Evolutionary conservation across 2,888 invertebrate species (phyloP), one percentile per base, ranked within the genome.

Genomic region (Leucania comma): DNA sequence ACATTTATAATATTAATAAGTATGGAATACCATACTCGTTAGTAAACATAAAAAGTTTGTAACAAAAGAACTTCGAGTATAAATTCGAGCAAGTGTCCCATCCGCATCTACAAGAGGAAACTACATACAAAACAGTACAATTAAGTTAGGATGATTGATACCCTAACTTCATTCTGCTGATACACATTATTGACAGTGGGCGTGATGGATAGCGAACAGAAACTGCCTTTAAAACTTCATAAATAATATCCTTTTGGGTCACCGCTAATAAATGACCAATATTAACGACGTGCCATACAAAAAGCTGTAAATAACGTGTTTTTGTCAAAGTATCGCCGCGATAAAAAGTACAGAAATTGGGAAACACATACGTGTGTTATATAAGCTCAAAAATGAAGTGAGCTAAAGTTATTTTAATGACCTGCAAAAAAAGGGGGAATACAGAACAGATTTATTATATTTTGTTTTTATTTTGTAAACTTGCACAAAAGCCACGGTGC

Each of bases 131-230:
- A 80, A 68, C 75, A 74, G 65, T 80, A 89, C 87, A 92, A 94
- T 93, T 92, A 90, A 81, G 88, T 94, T 93, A 93, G 83, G 89
- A 91, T 95, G 95, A 95, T 94, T 90, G 95, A 95, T 95, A 88
- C 82, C 78, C 83, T 78, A 85, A 83, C 84, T 84, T 78, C 72
- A 80, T 71, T 71, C 58, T 80, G 68, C 67, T 81, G 78, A 72
- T 85, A 84, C 72, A 83, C 87, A 89, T 89, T 90, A 93, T 92
- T 93, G 94, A 93, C 94, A 90, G 86, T 81, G 82, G 76, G 74
- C 78, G 85, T 95, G 95, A 95, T 95, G 92, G 95, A 95, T 94
- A 91, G 90, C 88, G 84, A 81, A 78, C 73, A 76, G 82, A 86
- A 88, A 88, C 87, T 88, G 83, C 89, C 84, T 90, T 90, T 91